Evolutionary conservation across 2,888 invertebrate genomes (phyloP).

Genomic region (Cordilura impudica): DNA sequence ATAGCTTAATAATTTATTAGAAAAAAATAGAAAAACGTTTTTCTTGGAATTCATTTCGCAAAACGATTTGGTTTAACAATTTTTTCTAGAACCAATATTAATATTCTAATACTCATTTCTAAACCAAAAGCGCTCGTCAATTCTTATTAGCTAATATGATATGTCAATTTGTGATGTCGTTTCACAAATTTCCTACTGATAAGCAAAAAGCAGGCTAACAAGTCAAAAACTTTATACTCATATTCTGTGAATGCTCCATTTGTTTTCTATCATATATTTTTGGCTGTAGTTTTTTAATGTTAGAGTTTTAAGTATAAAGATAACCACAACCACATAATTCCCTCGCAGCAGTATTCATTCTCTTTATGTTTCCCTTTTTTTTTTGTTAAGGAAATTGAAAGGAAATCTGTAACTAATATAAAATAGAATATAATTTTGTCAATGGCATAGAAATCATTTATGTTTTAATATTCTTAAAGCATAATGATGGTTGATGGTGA

Average conservation of each 20-base stretch:
- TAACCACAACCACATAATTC: conserved; percentile 52
- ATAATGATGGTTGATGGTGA: conserved; percentile 39
- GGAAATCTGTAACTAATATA: conserved; percentile 65
- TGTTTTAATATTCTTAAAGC: conserved; percentile 55
- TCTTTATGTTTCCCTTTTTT: neutral
- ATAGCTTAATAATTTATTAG: too few species aligned
- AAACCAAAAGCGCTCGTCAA: too few species aligned
- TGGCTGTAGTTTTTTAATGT: neutral
- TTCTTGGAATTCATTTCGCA: too few species aligned
- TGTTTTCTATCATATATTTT: neutral
- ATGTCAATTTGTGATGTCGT: too few species aligned
- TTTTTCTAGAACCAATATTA: too few species aligned
- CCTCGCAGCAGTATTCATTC: conserved; percentile 5
- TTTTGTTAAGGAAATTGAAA: conserved; percentile 63
- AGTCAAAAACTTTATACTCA: neutral
- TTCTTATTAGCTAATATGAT: too few species aligned
- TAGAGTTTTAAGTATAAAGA: neutral
- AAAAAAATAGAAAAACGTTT: too few species aligned
- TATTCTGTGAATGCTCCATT: neutral
- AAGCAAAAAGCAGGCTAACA: neutral
- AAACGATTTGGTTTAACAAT: too few species aligned
- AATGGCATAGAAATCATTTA: conserved; percentile 57
- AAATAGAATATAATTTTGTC: conserved; percentile 62
- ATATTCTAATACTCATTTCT: too few species aligned
- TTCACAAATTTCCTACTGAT: conserved; percentile 6